phyloP scores from a whole-genome alignment of 2,113 vertebrate species.

The Melanerpes aurifrons region DNA sequence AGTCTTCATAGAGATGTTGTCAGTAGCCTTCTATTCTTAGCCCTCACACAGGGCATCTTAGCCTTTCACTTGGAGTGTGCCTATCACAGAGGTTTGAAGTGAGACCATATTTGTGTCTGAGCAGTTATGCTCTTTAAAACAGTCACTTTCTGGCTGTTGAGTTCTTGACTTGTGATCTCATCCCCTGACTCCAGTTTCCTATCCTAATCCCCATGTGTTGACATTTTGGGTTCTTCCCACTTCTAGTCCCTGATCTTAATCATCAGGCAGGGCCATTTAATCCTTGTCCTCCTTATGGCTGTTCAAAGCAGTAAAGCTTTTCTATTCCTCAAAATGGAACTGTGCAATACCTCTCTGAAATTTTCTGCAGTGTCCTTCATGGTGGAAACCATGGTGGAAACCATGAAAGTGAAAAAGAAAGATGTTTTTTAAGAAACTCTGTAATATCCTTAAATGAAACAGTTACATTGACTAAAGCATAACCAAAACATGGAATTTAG shows the following conservation, averaged over 20 bases:
- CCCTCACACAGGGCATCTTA: background rate
- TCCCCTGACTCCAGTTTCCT: background rate
- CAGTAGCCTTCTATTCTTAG: background rate
- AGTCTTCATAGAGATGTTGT: background rate
- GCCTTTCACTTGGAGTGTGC: background rate
- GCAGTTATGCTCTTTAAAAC: background rate
- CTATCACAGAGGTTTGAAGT: background rate
- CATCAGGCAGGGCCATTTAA: background rate
- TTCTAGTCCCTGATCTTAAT: background rate
- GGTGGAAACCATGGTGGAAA: background rate
- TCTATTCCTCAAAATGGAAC: background rate
- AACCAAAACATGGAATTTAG: background rate
- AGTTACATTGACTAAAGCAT: background rate
- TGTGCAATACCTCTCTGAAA: background rate
- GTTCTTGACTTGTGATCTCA: background rate
- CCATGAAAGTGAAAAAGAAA: background rate
- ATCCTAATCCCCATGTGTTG: background rate
- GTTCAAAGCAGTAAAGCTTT: background rate
- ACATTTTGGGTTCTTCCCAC: background rate
- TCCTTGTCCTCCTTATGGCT: background rate
- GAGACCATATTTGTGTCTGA: background rate
- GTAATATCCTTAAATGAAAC: background rate
- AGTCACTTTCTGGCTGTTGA: background rate
- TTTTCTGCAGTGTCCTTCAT: background rate
- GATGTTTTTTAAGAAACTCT: background rate